These are phyloP conservation scores for Meriones unguiculatus DNA, from an alignment of 2,113 vertebrate genomes.

Conservation along the genomic window DNA sequence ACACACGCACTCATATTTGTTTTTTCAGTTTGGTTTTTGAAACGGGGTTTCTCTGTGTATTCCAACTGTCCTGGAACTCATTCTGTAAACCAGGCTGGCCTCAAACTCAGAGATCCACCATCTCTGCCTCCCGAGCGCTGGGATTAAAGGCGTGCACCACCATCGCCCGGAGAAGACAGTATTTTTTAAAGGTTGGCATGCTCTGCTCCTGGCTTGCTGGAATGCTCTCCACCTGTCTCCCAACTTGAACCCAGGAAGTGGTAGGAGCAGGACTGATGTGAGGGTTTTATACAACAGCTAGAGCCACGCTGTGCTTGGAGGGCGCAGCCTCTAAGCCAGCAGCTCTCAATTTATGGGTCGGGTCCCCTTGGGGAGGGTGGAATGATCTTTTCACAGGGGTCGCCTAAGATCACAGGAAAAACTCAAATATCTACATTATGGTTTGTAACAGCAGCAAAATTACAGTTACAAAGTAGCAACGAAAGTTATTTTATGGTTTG, in stretches of 20 bases:
- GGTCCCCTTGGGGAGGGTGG: background rate
- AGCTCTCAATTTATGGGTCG: background rate
- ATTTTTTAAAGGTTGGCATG: background rate
- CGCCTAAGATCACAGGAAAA: background rate
- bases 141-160: background rate
- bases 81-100: background rate
- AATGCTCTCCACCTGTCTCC: background rate
- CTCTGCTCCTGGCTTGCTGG: background rate
- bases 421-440: background rate
- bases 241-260: background rate
- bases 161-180: background rate
- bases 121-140: background rate
- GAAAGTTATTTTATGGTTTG: background rate
- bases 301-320: too few relatives aligned
- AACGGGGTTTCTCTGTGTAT: background rate
- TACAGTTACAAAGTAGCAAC: background rate
- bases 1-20: too few relatives aligned
- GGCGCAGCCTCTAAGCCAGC: background rate
- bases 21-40: too few relatives aligned
- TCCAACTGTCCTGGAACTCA: background rate
- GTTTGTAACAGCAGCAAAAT: background rate
- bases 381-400: background rate
- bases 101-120: background rate
- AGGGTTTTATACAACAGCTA: background rate
- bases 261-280: fast-evolving